Conservation (phyloP, 1,140 invertebrate species). For the Sipha flava region DNA sequence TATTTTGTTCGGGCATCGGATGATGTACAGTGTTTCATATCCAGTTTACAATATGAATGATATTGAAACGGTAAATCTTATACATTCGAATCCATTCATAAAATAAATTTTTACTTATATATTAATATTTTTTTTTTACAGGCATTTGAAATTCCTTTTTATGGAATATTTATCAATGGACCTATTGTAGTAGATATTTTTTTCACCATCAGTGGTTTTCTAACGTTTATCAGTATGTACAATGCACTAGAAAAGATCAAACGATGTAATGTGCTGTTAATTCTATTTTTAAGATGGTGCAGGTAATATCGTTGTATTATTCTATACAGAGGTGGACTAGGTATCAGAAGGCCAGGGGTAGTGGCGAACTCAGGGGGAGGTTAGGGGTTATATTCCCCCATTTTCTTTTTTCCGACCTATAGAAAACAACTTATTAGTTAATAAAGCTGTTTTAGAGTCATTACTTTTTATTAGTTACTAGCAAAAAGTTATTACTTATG, state of each 20-base stretch:
- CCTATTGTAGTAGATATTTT: neutral
- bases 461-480: no score
- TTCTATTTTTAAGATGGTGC: neutral
- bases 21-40: neutral
- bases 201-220: neutral
- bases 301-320: neutral
- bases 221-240: neutral
- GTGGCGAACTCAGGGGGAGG: no score
- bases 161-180: neutral
- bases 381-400: no score
- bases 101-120: no score
- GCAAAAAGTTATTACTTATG: no score
- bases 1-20: neutral
- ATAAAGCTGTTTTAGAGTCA: no score
- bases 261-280: neutral
- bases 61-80: neutral
- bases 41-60: neutral
- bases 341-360: no score
- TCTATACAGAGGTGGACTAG: no score
- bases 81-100: no score
- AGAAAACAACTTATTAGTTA: no score
- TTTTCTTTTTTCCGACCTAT: no score
- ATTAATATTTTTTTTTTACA: neutral
- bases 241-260: neutral
- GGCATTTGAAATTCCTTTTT: neutral